Conservation (phyloP, 1,140 invertebrate species). For the Drosophila neocordata region DNA sequence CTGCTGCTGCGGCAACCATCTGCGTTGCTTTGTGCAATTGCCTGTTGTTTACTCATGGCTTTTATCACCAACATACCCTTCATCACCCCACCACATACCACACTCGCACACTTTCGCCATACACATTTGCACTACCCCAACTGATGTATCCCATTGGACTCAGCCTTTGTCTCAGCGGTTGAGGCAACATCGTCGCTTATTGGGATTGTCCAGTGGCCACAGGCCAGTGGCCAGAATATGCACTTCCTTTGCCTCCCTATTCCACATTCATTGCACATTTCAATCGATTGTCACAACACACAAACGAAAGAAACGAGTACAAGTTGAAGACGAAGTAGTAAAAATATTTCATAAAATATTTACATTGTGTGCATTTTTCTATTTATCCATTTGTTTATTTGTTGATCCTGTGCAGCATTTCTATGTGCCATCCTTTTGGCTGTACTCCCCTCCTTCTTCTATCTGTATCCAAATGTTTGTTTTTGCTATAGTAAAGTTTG, state of each 20-base stretch:
- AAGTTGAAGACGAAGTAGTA: conserved; percentile 22
- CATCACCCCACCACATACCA: not conserved
- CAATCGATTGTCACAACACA: conserved; percentile 61
- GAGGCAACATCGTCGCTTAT: conserved; percentile 37
- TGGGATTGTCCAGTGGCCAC: conserved; percentile 38
- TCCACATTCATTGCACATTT: conserved; percentile 36
- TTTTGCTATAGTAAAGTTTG: not conserved
- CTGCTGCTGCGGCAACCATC: conserved; percentile 24
- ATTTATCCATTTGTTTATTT: conserved; percentile 51
- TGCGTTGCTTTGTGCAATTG: conserved; percentile 58
- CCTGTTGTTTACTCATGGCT: conserved; percentile 45
- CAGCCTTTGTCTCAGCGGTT: conserved; percentile 57
- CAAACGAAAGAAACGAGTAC: conserved; percentile 10
- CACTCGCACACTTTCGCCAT: not conserved
- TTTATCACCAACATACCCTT: conserved; percentile 15
- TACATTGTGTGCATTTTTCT: conserved; percentile 39
- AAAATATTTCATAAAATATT: conserved; percentile 62
- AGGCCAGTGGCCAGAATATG: conserved; percentile 8
- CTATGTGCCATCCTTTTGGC: not conserved
- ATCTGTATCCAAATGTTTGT: not conserved
- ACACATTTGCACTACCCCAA: too few relatives aligned
- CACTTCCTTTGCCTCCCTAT: not conserved
- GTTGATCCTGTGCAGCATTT: conserved; percentile 9
- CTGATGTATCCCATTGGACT: conserved; percentile 30
- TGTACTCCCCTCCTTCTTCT: too few relatives aligned